These are phyloP conservation scores for Pica pica DNA, from an alignment of 2,113 vertebrate genomes.

Conservation along the genomic window DNA sequence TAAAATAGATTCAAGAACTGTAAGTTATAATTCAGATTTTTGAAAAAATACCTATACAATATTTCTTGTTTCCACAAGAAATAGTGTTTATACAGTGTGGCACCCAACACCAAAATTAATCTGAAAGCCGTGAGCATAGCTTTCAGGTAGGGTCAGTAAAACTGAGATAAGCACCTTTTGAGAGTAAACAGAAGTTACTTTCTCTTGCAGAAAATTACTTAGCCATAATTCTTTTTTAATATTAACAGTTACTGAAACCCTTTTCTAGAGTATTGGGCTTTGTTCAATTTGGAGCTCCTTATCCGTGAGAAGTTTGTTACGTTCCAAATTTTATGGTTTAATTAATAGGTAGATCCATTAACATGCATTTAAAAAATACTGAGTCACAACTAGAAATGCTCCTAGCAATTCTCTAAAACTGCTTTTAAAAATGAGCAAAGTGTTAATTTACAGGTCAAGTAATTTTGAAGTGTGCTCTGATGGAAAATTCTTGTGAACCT, in stretches of 20 bases:
- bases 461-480: constrained; percentile 6
- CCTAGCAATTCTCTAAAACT: neutral
- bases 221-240: neutral
- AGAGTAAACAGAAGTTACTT: neutral
- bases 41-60: neutral
- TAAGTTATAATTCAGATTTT: neutral
- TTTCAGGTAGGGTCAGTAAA: neutral
- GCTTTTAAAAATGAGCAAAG: neutral
- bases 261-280: accelerated
- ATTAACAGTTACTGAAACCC: neutral
- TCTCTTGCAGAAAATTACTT: neutral
- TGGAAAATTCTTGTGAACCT: constrained; percentile 5
- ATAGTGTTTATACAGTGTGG: neutral
- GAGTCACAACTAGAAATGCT: neutral
- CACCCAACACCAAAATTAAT: neutral
- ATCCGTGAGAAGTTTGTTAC: neutral
- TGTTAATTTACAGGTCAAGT: constrained; percentile 44
- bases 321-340: neutral
- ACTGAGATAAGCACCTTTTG: neutral
- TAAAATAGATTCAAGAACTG: constrained; percentile 17
- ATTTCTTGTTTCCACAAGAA: neutral
- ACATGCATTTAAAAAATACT: neutral
- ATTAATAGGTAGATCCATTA: neutral
- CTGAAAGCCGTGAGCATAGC: neutral
- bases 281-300: neutral